phyloP scores from a whole-genome alignment of 2,113 vertebrate genomes.

The Scopus umbretta region DNA sequence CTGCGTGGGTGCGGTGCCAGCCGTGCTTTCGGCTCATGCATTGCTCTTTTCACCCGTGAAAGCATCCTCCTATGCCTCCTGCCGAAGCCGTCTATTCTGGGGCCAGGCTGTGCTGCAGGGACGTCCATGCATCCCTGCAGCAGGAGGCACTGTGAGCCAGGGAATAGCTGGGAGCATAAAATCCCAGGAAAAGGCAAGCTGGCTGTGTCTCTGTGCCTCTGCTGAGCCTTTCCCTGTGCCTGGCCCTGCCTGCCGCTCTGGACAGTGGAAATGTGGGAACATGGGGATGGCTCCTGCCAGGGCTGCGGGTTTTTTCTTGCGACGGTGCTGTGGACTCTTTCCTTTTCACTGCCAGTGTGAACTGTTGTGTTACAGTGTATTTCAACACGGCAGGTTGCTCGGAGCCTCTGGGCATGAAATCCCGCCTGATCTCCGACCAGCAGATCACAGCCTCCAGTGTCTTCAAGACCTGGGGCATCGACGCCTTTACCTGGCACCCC shows the following conservation, averaged over 20 bases:
- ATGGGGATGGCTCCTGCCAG: background rate
- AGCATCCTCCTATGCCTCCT: background rate
- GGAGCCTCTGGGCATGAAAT: slow-evolving; percentile 90
- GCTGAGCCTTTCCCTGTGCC: background rate
- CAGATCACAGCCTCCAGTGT: slow-evolving; percentile 89
- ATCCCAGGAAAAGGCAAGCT: background rate
- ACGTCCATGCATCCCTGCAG: background rate
- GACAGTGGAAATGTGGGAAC: background rate
- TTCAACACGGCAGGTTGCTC: slow-evolving; percentile 90
- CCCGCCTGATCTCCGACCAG: slow-evolving; percentile 77
- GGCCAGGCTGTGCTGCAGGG: background rate
- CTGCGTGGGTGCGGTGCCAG: background rate
- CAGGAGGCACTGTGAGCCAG: slow-evolving; percentile 46
- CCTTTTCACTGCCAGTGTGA: slow-evolving; percentile 41
- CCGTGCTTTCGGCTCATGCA: background rate
- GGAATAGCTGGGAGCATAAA: background rate
- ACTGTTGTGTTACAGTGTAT: slow-evolving; percentile 76
- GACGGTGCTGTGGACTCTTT: background rate
- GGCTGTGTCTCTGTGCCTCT: background rate
- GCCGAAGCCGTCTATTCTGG: background rate
- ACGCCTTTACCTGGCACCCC: slow-evolving; percentile 87
- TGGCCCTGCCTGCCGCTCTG: background rate
- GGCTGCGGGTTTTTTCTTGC: background rate
- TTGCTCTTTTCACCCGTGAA: background rate
- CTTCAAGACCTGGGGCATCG: slow-evolving; percentile 89